Percentiles rank a stretch among this genome's conserved stretches.
These are phyloP conservation scores for Thinocorus orbignyianus DNA, from an alignment of 2,113 vertebrate species.

Conservation along the genomic window DNA sequence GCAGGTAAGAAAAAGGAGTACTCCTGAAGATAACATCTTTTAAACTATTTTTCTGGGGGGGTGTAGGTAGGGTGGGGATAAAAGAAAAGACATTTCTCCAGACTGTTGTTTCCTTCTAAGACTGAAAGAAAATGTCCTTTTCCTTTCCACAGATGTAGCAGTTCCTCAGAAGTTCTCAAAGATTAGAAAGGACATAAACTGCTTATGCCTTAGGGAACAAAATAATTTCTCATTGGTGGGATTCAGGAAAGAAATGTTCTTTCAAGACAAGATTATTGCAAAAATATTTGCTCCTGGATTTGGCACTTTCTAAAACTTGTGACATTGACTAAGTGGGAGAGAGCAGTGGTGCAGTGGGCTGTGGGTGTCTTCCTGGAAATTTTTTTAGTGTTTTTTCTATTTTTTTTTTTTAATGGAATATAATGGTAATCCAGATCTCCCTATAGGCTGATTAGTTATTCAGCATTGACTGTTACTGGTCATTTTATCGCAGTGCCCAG, in stretches of 20 bases:
- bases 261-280: neutral
- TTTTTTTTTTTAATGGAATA: neutral
- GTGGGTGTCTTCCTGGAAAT: neutral
- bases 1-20: neutral
- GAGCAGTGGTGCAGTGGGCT: neutral
- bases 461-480: neutral
- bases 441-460: neutral
- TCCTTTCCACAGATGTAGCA: neutral
- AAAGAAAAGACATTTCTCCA: neutral
- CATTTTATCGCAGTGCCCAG: neutral
- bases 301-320: neutral
- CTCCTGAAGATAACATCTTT: neutral
- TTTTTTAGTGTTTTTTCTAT: neutral
- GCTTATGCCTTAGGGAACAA: neutral
- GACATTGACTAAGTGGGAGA: neutral
- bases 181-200: neutral
- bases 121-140: neutral
- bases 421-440: neutral
- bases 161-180: neutral
- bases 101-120: neutral
- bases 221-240: neutral
- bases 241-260: neutral
- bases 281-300: neutral
- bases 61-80: no score
- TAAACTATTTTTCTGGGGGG: no score